These are phyloP conservation scores for Cydia amplana DNA, from an alignment of 1,140 invertebrate genomes.

Conservation along the genomic window DNA sequence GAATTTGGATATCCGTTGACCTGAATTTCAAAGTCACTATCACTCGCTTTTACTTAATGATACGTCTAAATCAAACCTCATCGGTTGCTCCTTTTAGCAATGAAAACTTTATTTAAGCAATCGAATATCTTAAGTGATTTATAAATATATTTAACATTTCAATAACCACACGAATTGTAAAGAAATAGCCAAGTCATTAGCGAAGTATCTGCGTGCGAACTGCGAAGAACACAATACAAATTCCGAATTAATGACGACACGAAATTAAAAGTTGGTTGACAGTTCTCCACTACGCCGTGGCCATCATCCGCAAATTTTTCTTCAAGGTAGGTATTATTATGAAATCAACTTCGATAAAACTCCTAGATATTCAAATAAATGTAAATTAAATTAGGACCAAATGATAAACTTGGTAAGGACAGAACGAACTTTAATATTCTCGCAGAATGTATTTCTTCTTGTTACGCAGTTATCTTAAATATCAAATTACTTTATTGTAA, in stretches of 20 bases:
- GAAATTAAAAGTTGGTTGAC: conserved; percentile 30
- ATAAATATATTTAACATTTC: background rate
- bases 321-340: background rate
- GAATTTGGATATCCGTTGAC: no score
- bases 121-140: background rate
- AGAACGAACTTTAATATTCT: background rate
- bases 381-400: background rate
- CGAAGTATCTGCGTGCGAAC: conserved; percentile 18
- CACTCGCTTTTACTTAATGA: no score
- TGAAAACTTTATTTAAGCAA: no score
- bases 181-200: conserved; percentile 29
- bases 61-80: no score
- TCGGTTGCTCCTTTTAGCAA: no score
- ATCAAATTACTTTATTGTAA: no score
- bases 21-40: no score
- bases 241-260: conserved; percentile 28
- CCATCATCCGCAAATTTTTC: background rate
- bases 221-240: conserved; percentile 19
- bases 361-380: background rate
- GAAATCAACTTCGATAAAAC: background rate
- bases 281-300: background rate
- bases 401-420: background rate
- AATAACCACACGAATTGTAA: background rate
- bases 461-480: no score
- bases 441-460: background rate